phyloP scores from a whole-genome alignment of 2,888 invertebrate species.

The Incurvaria masculella region DNA sequence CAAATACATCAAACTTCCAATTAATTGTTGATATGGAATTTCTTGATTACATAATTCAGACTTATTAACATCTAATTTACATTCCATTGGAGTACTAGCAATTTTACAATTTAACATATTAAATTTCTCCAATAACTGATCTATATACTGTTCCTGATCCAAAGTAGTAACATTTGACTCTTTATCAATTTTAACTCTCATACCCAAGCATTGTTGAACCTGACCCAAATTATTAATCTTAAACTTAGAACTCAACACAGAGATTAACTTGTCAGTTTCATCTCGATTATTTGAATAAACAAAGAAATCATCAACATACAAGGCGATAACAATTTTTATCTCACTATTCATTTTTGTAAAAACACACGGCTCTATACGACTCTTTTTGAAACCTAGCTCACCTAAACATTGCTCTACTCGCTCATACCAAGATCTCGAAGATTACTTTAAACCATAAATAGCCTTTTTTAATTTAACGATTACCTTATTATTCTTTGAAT shows the following conservation, averaged over 20 bases:
- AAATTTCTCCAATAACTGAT: too few relatives aligned
- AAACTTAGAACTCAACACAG: slow-evolving; percentile 1
- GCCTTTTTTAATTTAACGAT: slow-evolving; percentile 17
- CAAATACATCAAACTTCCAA: too few relatives aligned
- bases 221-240: not conserved
- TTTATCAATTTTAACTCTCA: too few relatives aligned
- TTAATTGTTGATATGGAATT: too few relatives aligned
- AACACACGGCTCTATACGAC: not conserved
- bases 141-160: too few relatives aligned
- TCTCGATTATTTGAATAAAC: slow-evolving; percentile 6
- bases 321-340: slow-evolving; percentile 5
- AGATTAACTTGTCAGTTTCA: slow-evolving; percentile 1
- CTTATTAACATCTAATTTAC: too few relatives aligned
- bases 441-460: slow-evolving; percentile 21
- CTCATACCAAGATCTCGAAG: slow-evolving; percentile 17
- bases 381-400: not conserved
- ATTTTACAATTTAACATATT: too few relatives aligned
- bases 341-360: slow-evolving; percentile 1
- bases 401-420: slow-evolving; percentile 9
- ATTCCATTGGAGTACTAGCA: too few relatives aligned
- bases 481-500: slow-evolving; percentile 6
- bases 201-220: slow-evolving; percentile 1
- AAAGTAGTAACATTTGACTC: too few relatives aligned
- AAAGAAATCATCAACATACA: slow-evolving; percentile 6
- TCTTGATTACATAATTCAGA: too few relatives aligned